These are phyloP conservation scores for Priapulus caudatus DNA, from an alignment of 2,888 invertebrate genomes.

Conservation along the genomic window DNA sequence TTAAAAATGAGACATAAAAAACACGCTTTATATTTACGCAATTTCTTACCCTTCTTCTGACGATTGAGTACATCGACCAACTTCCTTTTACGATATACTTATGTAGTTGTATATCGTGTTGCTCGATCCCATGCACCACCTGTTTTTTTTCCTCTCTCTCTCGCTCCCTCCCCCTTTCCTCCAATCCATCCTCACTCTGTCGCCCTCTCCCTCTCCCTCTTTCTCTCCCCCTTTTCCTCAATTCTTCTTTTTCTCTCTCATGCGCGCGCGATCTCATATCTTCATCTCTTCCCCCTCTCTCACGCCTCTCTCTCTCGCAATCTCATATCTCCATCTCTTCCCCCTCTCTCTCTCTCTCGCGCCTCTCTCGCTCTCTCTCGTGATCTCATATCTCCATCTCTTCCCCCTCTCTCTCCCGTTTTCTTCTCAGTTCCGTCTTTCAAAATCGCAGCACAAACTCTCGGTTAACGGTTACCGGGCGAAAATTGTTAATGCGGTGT, in stretches of 20 bases:
- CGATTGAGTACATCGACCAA: too few relatives aligned
- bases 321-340: not conserved
- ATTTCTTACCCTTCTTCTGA: too few relatives aligned
- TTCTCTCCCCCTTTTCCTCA: too few relatives aligned
- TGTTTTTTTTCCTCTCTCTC: constrained; percentile 1
- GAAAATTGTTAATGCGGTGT: too few relatives aligned
- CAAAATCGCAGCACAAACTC: too few relatives aligned
- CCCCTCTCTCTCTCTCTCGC: not conserved
- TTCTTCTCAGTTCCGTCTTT: not conserved
- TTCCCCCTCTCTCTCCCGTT: not conserved
- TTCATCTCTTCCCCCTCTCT: not conserved
- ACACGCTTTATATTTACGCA: too few relatives aligned
- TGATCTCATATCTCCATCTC: not conserved
- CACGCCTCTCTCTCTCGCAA: not conserved
- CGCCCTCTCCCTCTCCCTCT: too few relatives aligned
- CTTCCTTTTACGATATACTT: too few relatives aligned
- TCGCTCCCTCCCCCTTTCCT: too few relatives aligned
- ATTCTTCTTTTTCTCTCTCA: not conserved
- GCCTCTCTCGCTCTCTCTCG: not conserved
- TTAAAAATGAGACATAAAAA: too few relatives aligned
- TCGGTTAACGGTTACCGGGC: too few relatives aligned
- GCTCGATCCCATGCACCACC: not conserved
- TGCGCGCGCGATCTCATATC: not conserved
- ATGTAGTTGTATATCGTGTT: too few relatives aligned
- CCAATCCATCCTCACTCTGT: not conserved